phyloP scores from a whole-genome alignment of 1,140 invertebrate species.

The Apis dorsata region DNA sequence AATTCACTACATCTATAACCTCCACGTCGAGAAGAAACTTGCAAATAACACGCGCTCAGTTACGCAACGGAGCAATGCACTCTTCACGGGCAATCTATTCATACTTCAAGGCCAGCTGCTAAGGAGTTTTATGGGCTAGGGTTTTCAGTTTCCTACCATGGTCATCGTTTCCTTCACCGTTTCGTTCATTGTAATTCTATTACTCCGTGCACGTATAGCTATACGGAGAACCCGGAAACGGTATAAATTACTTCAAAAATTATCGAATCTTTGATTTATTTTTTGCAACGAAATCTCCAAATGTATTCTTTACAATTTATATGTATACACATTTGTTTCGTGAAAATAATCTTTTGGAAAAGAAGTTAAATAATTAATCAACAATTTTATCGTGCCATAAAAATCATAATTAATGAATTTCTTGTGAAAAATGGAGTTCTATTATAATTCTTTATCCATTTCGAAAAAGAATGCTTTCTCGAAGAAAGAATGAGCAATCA shows the following conservation, averaged over 20 bases:
- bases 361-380: too few species aligned
- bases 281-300: background rate
- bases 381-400: too few species aligned
- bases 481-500: too few species aligned
- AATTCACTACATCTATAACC: slow-evolving; percentile 9
- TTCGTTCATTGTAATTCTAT: slow-evolving; percentile 30
- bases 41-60: slow-evolving; percentile 70
- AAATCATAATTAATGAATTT: too few species aligned
- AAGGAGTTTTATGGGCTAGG: slow-evolving; percentile 52
- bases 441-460: too few species aligned
- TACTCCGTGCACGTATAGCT: slow-evolving; percentile 54
- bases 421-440: too few species aligned
- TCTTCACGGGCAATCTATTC: slow-evolving; percentile 74
- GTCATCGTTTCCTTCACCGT: slow-evolving; percentile 56
- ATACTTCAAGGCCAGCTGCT: slow-evolving; percentile 72
- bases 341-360: too few species aligned
- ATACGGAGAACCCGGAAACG: slow-evolving; percentile 38
- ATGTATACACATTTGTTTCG: too few species aligned
- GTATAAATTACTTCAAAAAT: slow-evolving; percentile 19
- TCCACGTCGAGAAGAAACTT: slow-evolving; percentile 46
- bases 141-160: slow-evolving; percentile 56
- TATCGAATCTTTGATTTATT: slow-evolving; percentile 12
- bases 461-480: too few species aligned
- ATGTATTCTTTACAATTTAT: too few species aligned
- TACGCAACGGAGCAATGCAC: slow-evolving; percentile 76